A percentile compares a stretch with the other conserved stretches of the same genome.
These are phyloP conservation scores for Latheticus oryzae DNA, from an alignment of 2,888 invertebrate species.

Conservation along the genomic window DNA sequence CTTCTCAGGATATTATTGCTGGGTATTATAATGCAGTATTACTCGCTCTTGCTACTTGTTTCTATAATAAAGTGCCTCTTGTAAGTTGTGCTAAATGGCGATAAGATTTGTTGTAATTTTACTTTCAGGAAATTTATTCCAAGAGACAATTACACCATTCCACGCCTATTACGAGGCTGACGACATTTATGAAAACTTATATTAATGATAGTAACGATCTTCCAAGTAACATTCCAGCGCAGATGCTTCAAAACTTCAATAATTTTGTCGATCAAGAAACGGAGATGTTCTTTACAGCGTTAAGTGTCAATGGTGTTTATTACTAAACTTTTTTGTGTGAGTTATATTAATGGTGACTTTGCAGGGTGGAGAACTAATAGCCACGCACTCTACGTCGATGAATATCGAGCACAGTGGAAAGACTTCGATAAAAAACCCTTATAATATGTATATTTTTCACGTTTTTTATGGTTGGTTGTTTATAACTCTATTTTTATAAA, in stretches of 20 bases:
- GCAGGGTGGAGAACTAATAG: conserved; percentile 62
- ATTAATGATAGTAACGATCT: conserved; percentile 45
- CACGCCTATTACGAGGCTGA: conserved; percentile 59
- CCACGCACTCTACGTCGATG: conserved; percentile 61
- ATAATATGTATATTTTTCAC: conserved; percentile 24
- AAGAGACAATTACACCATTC: conserved; percentile 60
- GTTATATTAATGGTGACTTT: conserved; percentile 36
- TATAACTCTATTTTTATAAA: conserved; percentile 29
- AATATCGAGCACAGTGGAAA: conserved; percentile 60
- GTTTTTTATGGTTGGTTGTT: conserved; percentile 23
- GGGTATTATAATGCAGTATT: conserved; percentile 78
- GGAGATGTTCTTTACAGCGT: conserved; percentile 60
- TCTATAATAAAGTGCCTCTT: conserved; percentile 58
- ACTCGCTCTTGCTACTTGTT: conserved; percentile 64
- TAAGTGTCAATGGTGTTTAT: conserved; percentile 58
- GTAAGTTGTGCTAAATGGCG: too few species aligned
- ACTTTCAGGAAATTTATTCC: conserved; percentile 55
- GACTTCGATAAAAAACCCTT: conserved; percentile 38
- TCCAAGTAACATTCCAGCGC: conserved; percentile 52
- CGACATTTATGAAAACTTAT: conserved; percentile 57
- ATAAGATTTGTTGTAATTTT: conserved; percentile 1
- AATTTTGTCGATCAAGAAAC: conserved; percentile 59
- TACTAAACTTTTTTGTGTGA: conserved; percentile 3
- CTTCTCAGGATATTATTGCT: conserved; percentile 70
- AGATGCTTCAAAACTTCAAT: conserved; percentile 55